Base-by-base conservation (phyloP, 2,888 invertebrate species). In the Protonemura montana region DNA sequence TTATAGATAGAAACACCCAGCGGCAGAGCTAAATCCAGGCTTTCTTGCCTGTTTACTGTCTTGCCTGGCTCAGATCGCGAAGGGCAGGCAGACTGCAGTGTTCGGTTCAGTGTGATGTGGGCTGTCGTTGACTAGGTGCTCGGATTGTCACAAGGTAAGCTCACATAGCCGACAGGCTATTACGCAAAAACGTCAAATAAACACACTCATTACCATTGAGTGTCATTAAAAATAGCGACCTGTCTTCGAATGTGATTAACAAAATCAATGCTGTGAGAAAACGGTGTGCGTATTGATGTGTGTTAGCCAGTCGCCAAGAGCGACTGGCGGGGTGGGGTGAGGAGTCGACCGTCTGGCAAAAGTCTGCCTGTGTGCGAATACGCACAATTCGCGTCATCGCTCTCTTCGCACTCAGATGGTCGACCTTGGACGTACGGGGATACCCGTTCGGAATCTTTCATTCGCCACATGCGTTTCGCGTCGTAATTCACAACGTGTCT, bases 51-150 rank as follows among this genome's bases (percentile, higher is more conserved):
- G 59, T 59, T 59, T 59, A 21, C 35, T 35, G 35, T 35, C 35
- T 35, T 35, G 59, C 59, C 16, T 16, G 59, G 59, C 59, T 10
- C 16, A 59, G 59, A 21, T 76, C 59, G 89, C 88, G 87, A 88
- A 88, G 82, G 89, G 89, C 81, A 89, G 86, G 35, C 88, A 84
- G 85, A n/a, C 86, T 88, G 78, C n/a, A 88, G 87, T 7, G 88
- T 88, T 35, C 5, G 86, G 85, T 76, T 80, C 83, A 78, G 41
- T 83, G 42, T 41, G 41, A 42, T 42, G 78, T 78, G 78, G 27
- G 1, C 25, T 26, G 76, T 26, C 80, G 86, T 80, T 80, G 76
- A 27, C 25, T 77, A 87, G 87, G 85, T 86, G 86, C 86, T 86
- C 85, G 86, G 85, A 42, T 82, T 77, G 30, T 83, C 78, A 84